Percentiles rank a stretch among this genome's conserved stretches.
phyloP scores from a whole-genome alignment of 23 tunicate species.

The Phallusia fumigata region DNA sequence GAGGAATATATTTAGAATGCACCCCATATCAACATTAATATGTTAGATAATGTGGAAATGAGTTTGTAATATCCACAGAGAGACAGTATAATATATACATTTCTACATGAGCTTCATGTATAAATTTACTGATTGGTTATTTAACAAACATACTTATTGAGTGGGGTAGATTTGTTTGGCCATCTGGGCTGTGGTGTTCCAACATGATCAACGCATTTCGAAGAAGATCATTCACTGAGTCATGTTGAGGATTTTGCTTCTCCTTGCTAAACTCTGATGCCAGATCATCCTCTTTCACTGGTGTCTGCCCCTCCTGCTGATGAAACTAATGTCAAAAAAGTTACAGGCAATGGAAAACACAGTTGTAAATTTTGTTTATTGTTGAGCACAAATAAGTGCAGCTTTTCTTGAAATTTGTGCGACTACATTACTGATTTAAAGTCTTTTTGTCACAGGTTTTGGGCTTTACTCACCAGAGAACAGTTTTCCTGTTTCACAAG shows the following conservation, averaged over 20 bases:
- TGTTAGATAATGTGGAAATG: too few relatives aligned
- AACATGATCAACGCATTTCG: conserved; percentile 43
- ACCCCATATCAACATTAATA: too few relatives aligned
- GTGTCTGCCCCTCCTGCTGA: background rate
- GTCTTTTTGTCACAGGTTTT: too few relatives aligned
- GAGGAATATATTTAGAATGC: too few relatives aligned
- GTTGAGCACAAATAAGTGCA: too few relatives aligned
- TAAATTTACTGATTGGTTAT: background rate
- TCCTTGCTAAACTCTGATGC: background rate
- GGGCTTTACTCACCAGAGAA: conserved; percentile 53
- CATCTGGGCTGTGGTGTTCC: conserved; percentile 50
- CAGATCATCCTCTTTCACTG: background rate
- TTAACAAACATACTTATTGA: conserved; percentile 9
- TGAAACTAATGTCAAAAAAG: too few relatives aligned
- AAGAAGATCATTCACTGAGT: conserved; percentile 31
- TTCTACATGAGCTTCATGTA: background rate
- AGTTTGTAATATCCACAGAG: too few relatives aligned
- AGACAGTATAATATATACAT: background rate
- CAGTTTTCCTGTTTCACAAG: conserved; percentile 59
- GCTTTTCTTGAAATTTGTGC: too few relatives aligned
- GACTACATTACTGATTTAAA: too few relatives aligned
- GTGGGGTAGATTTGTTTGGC: background rate
- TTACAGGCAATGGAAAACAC: too few relatives aligned
- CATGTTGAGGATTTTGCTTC: background rate
- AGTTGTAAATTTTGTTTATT: too few relatives aligned